Conservation (phyloP, 1,140 invertebrate species). For the Drosophila equinoxialis region DNA sequence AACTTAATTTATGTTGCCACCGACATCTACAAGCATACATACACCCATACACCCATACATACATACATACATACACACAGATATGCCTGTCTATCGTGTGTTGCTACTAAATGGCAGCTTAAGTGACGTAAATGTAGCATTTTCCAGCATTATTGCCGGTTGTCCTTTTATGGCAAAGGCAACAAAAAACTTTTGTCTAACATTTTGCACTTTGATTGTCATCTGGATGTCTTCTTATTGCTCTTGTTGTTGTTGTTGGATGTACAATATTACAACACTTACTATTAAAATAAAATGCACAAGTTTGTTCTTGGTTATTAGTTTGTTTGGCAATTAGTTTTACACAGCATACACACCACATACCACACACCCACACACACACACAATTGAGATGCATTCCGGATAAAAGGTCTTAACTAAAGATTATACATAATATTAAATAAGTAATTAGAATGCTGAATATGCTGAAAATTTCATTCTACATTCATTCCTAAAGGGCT, state of each 20-base stretch:
- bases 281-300: slow-evolving; percentile 53
- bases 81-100: slow-evolving; percentile 13
- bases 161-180: slow-evolving; percentile 45
- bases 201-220: slow-evolving; percentile 69
- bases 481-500: too few relatives aligned
- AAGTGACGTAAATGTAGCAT: slow-evolving; percentile 76
- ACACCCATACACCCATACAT: not conserved
- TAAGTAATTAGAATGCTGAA: too few relatives aligned
- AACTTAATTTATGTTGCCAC: slow-evolving; percentile 73
- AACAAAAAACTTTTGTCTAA: slow-evolving; percentile 62
- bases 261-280: slow-evolving; percentile 14
- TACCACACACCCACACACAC: too few relatives aligned
- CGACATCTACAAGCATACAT: slow-evolving; percentile 12
- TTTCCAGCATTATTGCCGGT: slow-evolving; percentile 56
- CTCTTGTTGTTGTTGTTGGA: not conserved
- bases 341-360: not conserved
- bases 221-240: slow-evolving; percentile 14
- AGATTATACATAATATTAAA: too few relatives aligned
- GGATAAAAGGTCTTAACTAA: too few relatives aligned
- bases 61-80: not conserved
- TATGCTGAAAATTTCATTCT: too few relatives aligned
- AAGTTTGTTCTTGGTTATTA: slow-evolving; percentile 42
- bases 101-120: slow-evolving; percentile 68
- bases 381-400: not conserved
- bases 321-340: slow-evolving; percentile 13